Base-by-base conservation (phyloP, 2,113 vertebrate species). In the Vicugna pacos region DNA sequence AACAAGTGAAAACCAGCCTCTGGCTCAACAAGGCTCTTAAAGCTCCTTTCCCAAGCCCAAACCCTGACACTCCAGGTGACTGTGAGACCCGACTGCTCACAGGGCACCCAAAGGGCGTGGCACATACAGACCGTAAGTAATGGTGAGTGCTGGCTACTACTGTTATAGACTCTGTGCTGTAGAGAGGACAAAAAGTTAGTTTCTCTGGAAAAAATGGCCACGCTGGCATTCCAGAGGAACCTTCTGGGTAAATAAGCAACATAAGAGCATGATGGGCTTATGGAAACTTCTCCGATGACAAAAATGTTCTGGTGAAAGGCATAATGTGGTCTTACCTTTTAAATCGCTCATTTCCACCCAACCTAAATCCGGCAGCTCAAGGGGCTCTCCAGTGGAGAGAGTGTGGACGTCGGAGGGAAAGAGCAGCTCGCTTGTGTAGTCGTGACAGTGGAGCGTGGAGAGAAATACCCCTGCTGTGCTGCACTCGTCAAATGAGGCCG, bases 401-500 rank as follows among this genome's bases (percentile, higher is more conserved):
- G 99, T 98, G 12, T 98, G 98, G 13, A 99, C 90, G 14, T 98
- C 89, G 0, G 99, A 99, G 58, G 99, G 99, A 62, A 99, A 99
- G 1, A 98, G 98, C 54, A 99, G 98, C 96, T 99, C 99, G 0
- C 99, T 99, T 85, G 98, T 98, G 54, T 98, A 99, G 98, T 96
- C 96, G 24, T 99, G 98, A 48, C 99, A 99, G 86, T 93, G 99
- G 28, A 99, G 98, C 1, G 99, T 98, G 0, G 98, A 98, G 60
- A 99, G 98, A 98, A 99, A 99, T 19, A 99, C 98, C 0, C 99
- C 99, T 0, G 98, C 98, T 0, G 99, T 99, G 97, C 98, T 99
- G 98, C 99, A 99, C 92, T 99, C 99, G 22, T 99, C 99, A 0
- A 99, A 99, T 0, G 99, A 99, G 1, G 99, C 98, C 0, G 98